phyloP scores from a whole-genome alignment of 2,113 vertebrate species.

The Caretta caretta region DNA sequence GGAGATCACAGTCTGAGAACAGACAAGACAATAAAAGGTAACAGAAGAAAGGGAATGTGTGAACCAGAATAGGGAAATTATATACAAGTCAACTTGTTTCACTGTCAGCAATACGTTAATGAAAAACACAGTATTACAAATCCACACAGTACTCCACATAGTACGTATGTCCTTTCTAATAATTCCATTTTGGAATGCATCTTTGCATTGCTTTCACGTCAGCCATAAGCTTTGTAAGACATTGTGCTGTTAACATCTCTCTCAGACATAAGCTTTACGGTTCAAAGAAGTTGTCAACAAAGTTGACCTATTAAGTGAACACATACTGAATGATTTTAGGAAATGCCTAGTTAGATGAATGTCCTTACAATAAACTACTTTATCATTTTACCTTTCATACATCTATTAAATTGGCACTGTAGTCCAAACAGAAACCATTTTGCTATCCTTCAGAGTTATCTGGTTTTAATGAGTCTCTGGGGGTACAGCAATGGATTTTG shows the following conservation, averaged over 20 bases:
- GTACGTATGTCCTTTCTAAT: accelerated
- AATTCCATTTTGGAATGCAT: not conserved
- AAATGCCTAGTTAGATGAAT: slow-evolving; percentile 45
- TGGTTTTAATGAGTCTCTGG: slow-evolving; percentile 76
- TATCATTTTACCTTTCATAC: slow-evolving; percentile 68
- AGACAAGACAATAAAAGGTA: not conserved
- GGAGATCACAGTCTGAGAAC: not conserved
- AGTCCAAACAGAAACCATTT: slow-evolving; percentile 63
- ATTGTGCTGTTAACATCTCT: not conserved
- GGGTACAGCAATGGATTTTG: slow-evolving; percentile 54
- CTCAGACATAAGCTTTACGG: not conserved
- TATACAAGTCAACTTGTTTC: not conserved
- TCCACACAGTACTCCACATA: not conserved
- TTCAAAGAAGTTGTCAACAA: slow-evolving; percentile 29
- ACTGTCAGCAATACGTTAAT: not conserved
- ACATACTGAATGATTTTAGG: slow-evolving; percentile 1
- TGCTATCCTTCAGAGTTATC: slow-evolving; percentile 48
- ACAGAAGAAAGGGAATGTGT: not conserved
- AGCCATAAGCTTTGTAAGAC: not conserved
- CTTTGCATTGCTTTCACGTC: not conserved
- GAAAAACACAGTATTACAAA: not conserved
- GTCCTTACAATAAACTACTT: slow-evolving; percentile 60
- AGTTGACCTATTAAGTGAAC: slow-evolving; percentile 47
- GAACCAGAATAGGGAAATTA: not conserved
- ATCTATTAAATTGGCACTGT: slow-evolving; percentile 55